Evolutionary conservation across 2,797 vertebrate species (phyloP).

Genomic region (Buceros bicornis): DNA sequence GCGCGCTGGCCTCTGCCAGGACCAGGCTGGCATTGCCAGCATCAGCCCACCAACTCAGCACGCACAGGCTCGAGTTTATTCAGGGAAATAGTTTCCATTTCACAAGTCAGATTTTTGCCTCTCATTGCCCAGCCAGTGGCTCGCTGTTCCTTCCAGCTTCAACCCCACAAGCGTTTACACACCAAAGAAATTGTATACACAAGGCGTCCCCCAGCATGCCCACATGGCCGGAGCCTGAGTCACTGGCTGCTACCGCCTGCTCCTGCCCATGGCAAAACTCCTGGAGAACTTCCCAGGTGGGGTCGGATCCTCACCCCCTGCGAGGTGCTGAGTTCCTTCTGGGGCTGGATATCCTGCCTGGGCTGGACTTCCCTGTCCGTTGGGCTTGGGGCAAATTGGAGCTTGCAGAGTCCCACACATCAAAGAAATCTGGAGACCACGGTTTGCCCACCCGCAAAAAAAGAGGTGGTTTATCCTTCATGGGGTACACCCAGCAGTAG

Average conservation of each 20-base stretch:
- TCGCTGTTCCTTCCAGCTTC: not conserved
- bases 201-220: not conserved
- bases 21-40: not conserved
- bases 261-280: not conserved
- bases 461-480: rapidly evolving
- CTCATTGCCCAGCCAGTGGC: not conserved
- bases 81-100: slow-evolving; percentile 24
- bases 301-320: rapidly evolving
- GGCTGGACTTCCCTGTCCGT: not conserved
- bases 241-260: not conserved
- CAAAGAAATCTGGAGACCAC: not conserved
- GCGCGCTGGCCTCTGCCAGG: not conserved
- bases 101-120: not conserved
- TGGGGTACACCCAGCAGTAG: not conserved
- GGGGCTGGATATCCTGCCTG: not conserved
- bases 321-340: not conserved
- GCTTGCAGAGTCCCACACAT: rapidly evolving
- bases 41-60: not conserved
- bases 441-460: not conserved
- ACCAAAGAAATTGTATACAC: not conserved
- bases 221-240: not conserved
- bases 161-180: not conserved
- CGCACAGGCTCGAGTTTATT: not conserved
- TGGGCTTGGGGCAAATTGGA: not conserved
- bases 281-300: not conserved